These are phyloP conservation scores for Cryptus armator DNA, from an alignment of 2,888 invertebrate genomes.

Conservation along the genomic window DNA sequence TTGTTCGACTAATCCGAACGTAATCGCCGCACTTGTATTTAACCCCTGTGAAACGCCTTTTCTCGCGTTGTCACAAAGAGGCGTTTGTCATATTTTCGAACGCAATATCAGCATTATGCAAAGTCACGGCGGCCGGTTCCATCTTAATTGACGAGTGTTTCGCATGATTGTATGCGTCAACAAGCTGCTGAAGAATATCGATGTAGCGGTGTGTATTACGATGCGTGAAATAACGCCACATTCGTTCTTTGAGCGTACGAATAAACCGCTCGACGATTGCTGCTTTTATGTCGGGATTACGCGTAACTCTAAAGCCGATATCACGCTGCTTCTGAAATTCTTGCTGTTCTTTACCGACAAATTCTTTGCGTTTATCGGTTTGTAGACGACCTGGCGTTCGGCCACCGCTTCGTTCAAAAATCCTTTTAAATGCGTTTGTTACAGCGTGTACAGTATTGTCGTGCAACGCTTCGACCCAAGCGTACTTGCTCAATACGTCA, in stretches of 20 bases:
- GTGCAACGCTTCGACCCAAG: constrained; percentile 70
- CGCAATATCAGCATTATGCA: constrained; percentile 4
- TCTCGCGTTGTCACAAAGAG: not conserved
- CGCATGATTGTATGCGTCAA: constrained; percentile 73
- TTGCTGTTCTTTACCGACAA: constrained; percentile 65
- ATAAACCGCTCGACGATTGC: constrained; percentile 77
- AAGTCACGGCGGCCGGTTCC: constrained; percentile 11
- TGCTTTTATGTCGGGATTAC: constrained; percentile 77
- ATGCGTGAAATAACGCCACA: constrained; percentile 71
- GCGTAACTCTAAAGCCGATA: constrained; percentile 57
- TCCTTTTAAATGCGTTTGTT: constrained; percentile 67
- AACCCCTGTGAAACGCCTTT: constrained; percentile 52
- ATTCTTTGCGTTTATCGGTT: constrained; percentile 74
- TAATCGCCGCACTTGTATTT: constrained; percentile 36
- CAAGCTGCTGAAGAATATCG: constrained; percentile 72
- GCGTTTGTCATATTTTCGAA: not conserved
- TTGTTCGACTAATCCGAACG: constrained; percentile 40
- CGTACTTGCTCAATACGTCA: constrained; percentile 71
- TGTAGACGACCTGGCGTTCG: constrained; percentile 62
- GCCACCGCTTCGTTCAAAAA: constrained; percentile 58
- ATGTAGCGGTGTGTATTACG: constrained; percentile 73
- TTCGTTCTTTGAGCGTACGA: constrained; percentile 75
- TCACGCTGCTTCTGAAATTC: constrained; percentile 59
- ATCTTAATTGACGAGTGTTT: constrained; percentile 67
- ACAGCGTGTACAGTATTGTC: constrained; percentile 68